Base-by-base conservation (phyloP, 2,888 invertebrate genomes). In the Tipula unca region DNA sequence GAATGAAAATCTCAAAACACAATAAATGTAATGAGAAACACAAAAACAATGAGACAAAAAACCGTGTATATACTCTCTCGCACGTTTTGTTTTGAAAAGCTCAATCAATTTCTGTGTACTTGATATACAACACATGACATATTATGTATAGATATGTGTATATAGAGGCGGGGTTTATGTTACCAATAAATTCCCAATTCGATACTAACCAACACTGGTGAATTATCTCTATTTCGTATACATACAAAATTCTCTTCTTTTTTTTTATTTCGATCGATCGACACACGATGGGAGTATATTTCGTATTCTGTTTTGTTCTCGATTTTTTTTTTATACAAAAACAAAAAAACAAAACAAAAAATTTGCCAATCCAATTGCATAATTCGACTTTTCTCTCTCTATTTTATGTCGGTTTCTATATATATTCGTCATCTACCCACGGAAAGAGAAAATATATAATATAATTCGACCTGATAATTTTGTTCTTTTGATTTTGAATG, bases 1-100 rank as follows among this genome's bases (percentile, higher is more conserved):
- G 83, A 83, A 83, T 83, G 83, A 83, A 83, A 35, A 83, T 83
- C 83, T 32, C 83, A 83, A 29, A 69, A 69, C 69, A 69, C 13
- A 69, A 69, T 69, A n/a, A n/a, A 69, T 25, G 25, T 69, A 69
- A 69, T 69, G 69, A 69, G 69, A 69, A 69, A 69, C 10, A 69
- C 3, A 25, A 69, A 69, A 20, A 69, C 69, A 69, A 69, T 48
- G 48, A 48, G 48, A 48, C 48, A 48, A 69, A 25, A 54, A 54
- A 17, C 17, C n/a, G n/a, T n/a, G n/a, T n/a, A n/a, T 69, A 10
- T 13, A 25, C 25, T 69, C 69, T 69, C 69, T 69, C 69, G 69
- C 69, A 69, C 69, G 69, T 25, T 69, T 25, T 69, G 69, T 69
- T 69, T 69, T 69, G 69, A 69, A 69, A 69, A 69, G 20, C 25